Conservation (phyloP, 2,888 invertebrate genomes). For the Tubulanus polymorphus region DNA sequence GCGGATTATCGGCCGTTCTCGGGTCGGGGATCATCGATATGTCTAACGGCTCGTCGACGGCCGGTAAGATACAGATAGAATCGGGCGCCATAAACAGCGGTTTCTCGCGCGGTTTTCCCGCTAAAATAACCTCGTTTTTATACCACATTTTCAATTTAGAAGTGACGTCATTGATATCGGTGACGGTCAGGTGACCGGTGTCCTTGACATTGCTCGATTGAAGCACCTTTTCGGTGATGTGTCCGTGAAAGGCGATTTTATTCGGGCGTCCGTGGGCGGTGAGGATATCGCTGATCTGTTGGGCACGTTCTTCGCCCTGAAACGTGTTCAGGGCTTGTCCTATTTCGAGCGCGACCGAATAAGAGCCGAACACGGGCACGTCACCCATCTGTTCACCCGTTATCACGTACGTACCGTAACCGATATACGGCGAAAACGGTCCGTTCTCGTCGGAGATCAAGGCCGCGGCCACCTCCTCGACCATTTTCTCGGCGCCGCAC, state of each 20-base stretch:
- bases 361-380: slow-evolving; percentile 1
- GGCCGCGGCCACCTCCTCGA: neutral
- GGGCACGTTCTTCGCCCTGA: neutral
- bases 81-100: neutral
- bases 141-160: neutral
- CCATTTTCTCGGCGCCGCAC: neutral
- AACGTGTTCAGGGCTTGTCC: neutral
- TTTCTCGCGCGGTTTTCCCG: neutral
- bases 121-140: neutral
- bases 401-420: neutral
- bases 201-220: neutral
- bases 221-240: neutral
- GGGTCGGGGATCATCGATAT: neutral
- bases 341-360: neutral
- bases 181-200: neutral
- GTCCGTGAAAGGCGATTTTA: neutral
- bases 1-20: neutral
- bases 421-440: neutral
- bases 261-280: neutral
- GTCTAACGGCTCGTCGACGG: neutral
- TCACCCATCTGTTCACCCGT: neutral
- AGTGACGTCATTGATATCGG: neutral
- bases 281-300: neutral
- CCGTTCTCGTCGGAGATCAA: slow-evolving; percentile 1
- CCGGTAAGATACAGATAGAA: neutral